A percentile compares a stretch with the other conserved stretches of the same genome.
These are phyloP conservation scores for Drosophila busckii DNA, from an alignment of 1,140 invertebrate species.

Conservation along the genomic window DNA sequence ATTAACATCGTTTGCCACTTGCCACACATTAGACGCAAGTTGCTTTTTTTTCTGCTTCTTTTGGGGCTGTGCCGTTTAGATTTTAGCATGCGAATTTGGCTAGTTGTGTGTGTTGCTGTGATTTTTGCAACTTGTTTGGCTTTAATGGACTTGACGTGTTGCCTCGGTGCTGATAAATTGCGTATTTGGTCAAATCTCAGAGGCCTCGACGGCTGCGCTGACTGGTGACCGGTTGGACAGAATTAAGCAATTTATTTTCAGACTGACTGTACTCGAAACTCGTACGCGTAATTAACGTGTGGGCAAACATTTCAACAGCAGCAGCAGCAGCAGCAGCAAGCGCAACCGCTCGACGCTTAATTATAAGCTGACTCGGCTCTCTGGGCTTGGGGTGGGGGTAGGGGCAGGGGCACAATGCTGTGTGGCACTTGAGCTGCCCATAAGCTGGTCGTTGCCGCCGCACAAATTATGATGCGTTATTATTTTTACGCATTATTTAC, in stretches of 20 bases:
- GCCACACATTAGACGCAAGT: conserved; percentile 3
- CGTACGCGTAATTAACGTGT: conserved; percentile 33
- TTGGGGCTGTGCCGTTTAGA: conserved; percentile 3
- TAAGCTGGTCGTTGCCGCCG: conserved; percentile 6
- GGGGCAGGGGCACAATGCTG: not conserved
- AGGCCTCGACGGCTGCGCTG: conserved; percentile 13
- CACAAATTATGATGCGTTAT: conserved; percentile 53
- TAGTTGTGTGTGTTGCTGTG: too few relatives aligned
- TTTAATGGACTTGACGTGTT: conserved; percentile 37
- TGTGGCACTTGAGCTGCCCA: conserved; percentile 30
- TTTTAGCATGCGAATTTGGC: conserved; percentile 45
- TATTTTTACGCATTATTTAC: conserved; percentile 59
- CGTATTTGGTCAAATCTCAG: too few relatives aligned
- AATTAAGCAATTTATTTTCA: conserved; percentile 41
- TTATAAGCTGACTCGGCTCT: conserved; percentile 23
- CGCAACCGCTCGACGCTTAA: too few relatives aligned
- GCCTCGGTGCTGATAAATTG: conserved; percentile 6
- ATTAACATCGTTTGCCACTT: conserved; percentile 45
- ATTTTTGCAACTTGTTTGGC: conserved; percentile 45
- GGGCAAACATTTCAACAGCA: conserved; percentile 48
- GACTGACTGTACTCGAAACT: conserved; percentile 30
- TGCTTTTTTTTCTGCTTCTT: too few relatives aligned
- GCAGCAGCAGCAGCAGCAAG: too few relatives aligned
- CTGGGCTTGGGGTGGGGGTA: not conserved
- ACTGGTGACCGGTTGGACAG: conserved; percentile 33